Evolutionary conservation across 2,797 vertebrate species (phyloP).

Genomic region (Valencia hispanica): DNA sequence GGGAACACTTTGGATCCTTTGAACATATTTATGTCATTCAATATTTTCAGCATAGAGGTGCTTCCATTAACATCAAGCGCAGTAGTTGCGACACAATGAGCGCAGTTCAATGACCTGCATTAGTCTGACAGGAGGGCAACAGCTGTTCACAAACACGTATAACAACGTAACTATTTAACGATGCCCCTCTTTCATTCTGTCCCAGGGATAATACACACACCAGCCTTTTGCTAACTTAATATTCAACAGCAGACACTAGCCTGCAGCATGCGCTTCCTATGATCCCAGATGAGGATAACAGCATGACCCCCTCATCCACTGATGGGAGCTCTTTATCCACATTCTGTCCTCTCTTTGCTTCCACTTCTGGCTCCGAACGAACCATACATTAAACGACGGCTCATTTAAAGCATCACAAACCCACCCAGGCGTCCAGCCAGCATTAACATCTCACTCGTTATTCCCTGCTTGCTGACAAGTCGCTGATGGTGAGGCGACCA

Average conservation of each 20-base stretch:
- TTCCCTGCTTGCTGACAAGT: conserved; percentile 17
- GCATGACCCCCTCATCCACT: conserved; percentile 4
- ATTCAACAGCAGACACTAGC: conserved; percentile 34
- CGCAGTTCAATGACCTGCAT: conserved; percentile 12
- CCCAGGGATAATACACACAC: neutral
- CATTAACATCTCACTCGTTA: conserved; percentile 1
- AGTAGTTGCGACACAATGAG: neutral
- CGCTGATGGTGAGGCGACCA: neutral
- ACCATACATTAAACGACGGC: neutral
- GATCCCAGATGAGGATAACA: conserved; percentile 24
- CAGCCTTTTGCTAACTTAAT: conserved; percentile 61
- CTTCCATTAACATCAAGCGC: neutral
- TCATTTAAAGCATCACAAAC: neutral
- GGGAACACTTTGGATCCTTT: too few relatives aligned
- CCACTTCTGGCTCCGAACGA: conserved; percentile 3
- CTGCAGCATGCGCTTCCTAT: conserved; percentile 60
- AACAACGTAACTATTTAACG: neutral
- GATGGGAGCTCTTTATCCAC: conserved; percentile 8
- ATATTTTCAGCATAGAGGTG: too few relatives aligned
- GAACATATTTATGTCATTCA: too few relatives aligned
- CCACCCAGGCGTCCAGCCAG: neutral
- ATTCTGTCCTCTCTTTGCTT: conserved; percentile 8
- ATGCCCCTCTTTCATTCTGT: conserved; percentile 12
- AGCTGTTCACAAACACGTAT: conserved; percentile 28
- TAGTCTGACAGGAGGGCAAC: conserved; percentile 16